These are phyloP conservation scores for Ariolimax columbianus DNA, from an alignment of 2,888 invertebrate genomes.

Conservation along the genomic window DNA sequence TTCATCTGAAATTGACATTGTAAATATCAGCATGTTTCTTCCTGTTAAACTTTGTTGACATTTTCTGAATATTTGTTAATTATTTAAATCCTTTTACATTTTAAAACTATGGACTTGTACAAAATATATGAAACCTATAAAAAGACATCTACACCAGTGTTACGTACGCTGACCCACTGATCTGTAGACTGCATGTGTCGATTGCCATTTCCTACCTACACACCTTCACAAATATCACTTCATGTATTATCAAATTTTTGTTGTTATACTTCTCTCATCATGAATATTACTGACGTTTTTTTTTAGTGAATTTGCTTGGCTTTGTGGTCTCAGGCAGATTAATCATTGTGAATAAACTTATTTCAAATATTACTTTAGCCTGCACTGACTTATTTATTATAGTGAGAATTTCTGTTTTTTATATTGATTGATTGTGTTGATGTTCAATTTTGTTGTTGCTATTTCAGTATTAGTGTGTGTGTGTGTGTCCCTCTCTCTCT, in stretches of 20 bases:
- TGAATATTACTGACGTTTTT: constrained; percentile 34
- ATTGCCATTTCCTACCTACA: background rate
- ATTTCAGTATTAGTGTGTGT: too few species aligned
- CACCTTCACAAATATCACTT: background rate
- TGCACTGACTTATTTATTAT: too few species aligned
- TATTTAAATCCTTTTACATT: constrained; percentile 6
- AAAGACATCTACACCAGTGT: background rate
- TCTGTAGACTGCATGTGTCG: constrained; percentile 4
- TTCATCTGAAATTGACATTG: background rate
- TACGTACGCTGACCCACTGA: background rate
- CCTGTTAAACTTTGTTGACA: constrained; percentile 28
- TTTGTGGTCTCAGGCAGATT: constrained; percentile 38
- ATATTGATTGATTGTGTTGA: too few species aligned
- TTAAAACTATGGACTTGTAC: background rate
- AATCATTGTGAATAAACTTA: constrained; percentile 47
- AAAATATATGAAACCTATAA: background rate
- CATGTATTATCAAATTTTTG: constrained; percentile 14
- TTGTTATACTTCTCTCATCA: constrained; percentile 10
- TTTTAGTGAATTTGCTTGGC: constrained; percentile 46
- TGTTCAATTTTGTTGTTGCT: too few species aligned
- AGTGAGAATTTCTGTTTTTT: too few species aligned
- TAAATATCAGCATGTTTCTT: background rate
- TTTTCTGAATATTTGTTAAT: constrained; percentile 20
- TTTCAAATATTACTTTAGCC: constrained; percentile 42
- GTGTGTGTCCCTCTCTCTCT: too few species aligned